These are phyloP conservation scores for Leptopilina myrica DNA, from an alignment of 2,888 invertebrate genomes.

Conservation along the genomic window DNA sequence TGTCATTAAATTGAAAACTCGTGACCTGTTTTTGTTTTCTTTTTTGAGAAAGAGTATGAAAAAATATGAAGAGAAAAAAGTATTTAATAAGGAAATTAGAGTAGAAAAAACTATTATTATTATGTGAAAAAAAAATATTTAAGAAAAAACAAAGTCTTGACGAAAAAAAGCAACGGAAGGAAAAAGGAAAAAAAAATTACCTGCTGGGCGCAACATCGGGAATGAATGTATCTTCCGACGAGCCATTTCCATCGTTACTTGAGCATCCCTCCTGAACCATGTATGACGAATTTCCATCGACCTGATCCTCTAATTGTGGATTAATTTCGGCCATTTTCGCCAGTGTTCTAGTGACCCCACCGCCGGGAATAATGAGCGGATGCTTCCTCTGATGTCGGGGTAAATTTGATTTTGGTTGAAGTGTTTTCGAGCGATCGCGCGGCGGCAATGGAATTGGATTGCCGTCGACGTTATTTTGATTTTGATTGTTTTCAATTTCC, in stretches of 20 bases:
- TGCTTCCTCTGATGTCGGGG: slow-evolving; percentile 88
- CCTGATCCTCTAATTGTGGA: slow-evolving; percentile 74
- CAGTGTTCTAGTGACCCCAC: slow-evolving; percentile 81
- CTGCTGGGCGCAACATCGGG: slow-evolving; percentile 65
- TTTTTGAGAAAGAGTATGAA: too few species aligned
- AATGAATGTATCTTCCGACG: slow-evolving; percentile 56
- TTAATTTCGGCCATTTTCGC: slow-evolving; percentile 79
- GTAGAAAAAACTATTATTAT: background rate
- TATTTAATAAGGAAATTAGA: too few species aligned
- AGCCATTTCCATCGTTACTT: slow-evolving; percentile 45
- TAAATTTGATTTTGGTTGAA: slow-evolving; percentile 81
- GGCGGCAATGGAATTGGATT: slow-evolving; percentile 90
- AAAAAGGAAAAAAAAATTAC: slow-evolving; percentile 52
- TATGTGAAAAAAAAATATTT: background rate
- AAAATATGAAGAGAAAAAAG: too few species aligned
- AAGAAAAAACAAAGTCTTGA: background rate
- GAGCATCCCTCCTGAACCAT: slow-evolving; percentile 43
- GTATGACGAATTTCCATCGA: slow-evolving; percentile 64
- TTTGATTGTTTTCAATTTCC: slow-evolving; percentile 68
- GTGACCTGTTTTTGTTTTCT: too few species aligned
- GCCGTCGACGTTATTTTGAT: slow-evolving; percentile 71
- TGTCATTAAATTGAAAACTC: too few species aligned
- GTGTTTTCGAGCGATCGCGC: slow-evolving; percentile 82
- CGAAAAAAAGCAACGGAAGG: background rate
- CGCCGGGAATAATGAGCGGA: slow-evolving; percentile 86